Evolutionary conservation across 1,140 invertebrate genomes (phyloP), one percentile per base, ranked within the genome.

Genomic region (Pantala flavescens): DNA sequence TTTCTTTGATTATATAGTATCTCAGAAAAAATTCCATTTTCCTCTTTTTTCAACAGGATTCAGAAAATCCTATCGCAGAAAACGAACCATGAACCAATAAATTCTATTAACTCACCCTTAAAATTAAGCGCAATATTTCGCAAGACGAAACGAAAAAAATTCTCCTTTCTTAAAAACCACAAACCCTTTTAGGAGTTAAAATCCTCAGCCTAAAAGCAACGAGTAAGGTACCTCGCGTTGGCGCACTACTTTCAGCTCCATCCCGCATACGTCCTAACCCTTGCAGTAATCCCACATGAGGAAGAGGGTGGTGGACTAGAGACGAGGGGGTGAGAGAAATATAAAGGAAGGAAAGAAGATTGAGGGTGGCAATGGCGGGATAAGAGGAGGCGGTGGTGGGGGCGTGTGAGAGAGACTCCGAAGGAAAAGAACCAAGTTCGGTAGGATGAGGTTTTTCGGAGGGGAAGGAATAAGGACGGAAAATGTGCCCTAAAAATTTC

Each of bases 401-500:
- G 49, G 49, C 1, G 49, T 3, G 49, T 1, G n/a, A 12, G 49
- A 7, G 49, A 21, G 49, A 63, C 16, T 3, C 12, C 12, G 49
- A 63, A 63, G 49, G 49, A 21, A 63, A 21, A 63, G 49, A 63
- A 63, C 49, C 5, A 63, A 63, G 49, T 63, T 63, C 12, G n/a
- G n/a, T 63, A 63, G 49, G 49, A 63, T 63, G 49, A 63, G 49
- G 49, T 63, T 63, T 36, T 63, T 63, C 49, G 49, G 49, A 16
- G 28, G 49, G n/a, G 49, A 63, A 21, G 49, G 49, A 63, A 12
- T 63, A 63, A 63, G 49, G 49, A 63, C 49, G 12, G 49, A 63
- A 63, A 63, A 63, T 63, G 49, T 63, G 49, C 49, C 49, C 49
- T 63, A 63, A 63, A 63, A 63, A 63, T 63, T 63, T 63, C 49